Evolutionary conservation across 2,113 vertebrate species (phyloP).

Genomic region (Neopipo cinnamomea): DNA sequence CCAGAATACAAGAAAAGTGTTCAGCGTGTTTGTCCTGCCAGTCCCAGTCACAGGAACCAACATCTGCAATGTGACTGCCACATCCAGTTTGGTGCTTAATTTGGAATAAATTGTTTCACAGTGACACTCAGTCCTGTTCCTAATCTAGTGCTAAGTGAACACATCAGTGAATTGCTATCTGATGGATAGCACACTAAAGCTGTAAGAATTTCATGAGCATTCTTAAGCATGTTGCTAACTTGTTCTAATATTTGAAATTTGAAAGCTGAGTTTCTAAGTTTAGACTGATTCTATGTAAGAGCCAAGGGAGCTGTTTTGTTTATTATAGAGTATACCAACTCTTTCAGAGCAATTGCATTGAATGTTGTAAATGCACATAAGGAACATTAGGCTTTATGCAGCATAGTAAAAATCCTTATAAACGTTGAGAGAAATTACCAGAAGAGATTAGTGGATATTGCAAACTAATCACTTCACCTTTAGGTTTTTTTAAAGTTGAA

Average conservation of each 20-base stretch:
- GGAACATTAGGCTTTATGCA: slow-evolving; percentile 24
- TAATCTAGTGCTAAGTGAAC: background rate
- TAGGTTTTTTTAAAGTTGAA: background rate
- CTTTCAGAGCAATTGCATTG: background rate
- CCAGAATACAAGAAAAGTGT: background rate
- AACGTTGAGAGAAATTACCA: background rate
- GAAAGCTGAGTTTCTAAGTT: background rate
- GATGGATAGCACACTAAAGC: background rate
- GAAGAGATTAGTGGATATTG: background rate
- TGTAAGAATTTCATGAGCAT: background rate
- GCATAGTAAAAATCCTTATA: background rate
- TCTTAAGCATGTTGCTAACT: background rate
- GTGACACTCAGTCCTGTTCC: background rate
- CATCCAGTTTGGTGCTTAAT: background rate
- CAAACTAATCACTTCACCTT: background rate
- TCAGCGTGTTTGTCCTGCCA: background rate
- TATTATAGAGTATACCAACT: background rate
- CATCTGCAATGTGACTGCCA: background rate
- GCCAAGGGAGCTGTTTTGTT: background rate
- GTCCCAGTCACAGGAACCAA: background rate
- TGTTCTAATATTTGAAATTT: background rate
- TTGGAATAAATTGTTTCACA: background rate
- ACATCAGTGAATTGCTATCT: background rate
- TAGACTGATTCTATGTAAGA: background rate
- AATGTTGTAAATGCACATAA: background rate